Conservation (phyloP, 2,888 invertebrate genomes). For the Plusia festucae region DNA sequence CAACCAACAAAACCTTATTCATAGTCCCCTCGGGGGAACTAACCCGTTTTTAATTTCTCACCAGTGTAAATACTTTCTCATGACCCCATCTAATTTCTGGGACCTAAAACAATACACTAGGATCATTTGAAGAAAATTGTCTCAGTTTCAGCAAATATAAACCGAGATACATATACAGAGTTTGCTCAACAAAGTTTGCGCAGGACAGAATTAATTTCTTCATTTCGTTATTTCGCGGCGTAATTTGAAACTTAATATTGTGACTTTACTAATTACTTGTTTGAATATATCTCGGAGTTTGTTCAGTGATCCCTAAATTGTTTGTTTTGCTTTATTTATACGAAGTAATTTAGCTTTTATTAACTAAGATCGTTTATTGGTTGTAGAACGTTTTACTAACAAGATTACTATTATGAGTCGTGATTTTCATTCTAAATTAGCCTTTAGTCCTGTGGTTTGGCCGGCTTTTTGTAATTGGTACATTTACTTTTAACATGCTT, state of each 20-base stretch:
- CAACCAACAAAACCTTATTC: neutral
- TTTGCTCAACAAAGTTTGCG: conserved; percentile 51
- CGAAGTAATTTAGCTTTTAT: conserved; percentile 16
- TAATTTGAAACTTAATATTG: conserved; percentile 47
- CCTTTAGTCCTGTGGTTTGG: no score
- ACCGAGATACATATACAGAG: conserved; percentile 11
- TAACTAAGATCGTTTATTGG: neutral
- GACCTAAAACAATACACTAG: conserved; percentile 38
- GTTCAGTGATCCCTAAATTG: conserved; percentile 10
- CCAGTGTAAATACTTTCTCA: neutral
- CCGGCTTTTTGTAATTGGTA: no score
- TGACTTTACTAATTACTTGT: conserved; percentile 36
- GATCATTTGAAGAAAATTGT: conserved; percentile 39
- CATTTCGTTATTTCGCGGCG: conserved; percentile 46
- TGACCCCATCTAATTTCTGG: conserved; percentile 22
- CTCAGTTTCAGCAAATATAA: conserved; percentile 27
- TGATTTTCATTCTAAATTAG: no score
- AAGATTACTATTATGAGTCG: no score
- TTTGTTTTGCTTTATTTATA: conserved; percentile 18
- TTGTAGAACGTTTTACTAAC: neutral
- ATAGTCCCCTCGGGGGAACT: neutral
- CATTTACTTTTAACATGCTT: no score
- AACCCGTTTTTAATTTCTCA: conserved; percentile 22
- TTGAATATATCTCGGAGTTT: conserved; percentile 28
- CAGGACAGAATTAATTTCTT: conserved; percentile 58